Conservation (phyloP, 2,113 vertebrate genomes). For the Gavia stellata region DNA sequence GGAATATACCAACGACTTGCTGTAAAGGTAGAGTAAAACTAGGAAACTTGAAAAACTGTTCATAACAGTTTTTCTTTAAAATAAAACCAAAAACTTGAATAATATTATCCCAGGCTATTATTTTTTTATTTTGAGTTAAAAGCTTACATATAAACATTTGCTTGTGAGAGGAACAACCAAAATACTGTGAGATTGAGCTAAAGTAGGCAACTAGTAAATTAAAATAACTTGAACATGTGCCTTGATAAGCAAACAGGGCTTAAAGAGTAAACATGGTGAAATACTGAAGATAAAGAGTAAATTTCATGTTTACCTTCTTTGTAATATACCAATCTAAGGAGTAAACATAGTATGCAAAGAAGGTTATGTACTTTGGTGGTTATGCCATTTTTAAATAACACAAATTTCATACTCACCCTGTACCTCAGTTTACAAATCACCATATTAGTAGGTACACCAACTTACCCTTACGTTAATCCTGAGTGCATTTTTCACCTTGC, state of each 20-base stretch:
- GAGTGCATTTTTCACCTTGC: not conserved
- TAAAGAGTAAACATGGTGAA: not conserved
- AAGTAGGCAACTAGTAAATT: not conserved
- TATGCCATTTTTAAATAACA: not conserved
- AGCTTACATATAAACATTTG: not conserved
- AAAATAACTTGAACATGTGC: not conserved
- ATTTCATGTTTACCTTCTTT: not conserved
- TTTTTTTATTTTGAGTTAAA: not conserved
- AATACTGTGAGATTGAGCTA: not conserved
- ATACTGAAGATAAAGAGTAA: not conserved
- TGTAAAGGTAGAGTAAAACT: not conserved
- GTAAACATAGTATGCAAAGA: not conserved
- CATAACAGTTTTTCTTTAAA: not conserved
- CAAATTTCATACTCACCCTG: not conserved
- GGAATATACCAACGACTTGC: not conserved
- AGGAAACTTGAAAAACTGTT: not conserved
- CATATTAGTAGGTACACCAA: not conserved
- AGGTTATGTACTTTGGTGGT: not conserved
- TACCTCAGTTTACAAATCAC: not conserved
- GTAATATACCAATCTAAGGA: not conserved
- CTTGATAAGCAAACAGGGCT: not conserved
- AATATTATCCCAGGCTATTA: not conserved
- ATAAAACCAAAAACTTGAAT: not conserved
- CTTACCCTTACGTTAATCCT: not conserved
- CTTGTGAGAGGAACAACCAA: not conserved